Base-by-base conservation (phyloP, 35 echinoderm and acorn worm species). In the Apostichopus parvimensis region DNA sequence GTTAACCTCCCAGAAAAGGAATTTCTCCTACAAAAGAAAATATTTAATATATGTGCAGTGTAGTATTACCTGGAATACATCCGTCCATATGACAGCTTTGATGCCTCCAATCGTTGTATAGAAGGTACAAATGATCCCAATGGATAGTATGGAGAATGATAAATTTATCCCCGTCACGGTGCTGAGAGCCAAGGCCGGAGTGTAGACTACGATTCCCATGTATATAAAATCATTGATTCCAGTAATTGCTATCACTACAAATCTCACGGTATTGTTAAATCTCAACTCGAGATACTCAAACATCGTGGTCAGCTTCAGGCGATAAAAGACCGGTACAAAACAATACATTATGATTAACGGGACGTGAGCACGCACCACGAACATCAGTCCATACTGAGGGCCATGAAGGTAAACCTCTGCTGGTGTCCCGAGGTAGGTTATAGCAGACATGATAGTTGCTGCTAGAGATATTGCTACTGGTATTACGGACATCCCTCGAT, bases 391-490 rank as follows among this genome's bases (percentile, higher is more conserved):
- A 25, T 61, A 61, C 58, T 87, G 78, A 0, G 90, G 73, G n/a
- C 90, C 90, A 59, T 79, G 57, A 18, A 91, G 57, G 76, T 91
- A 91, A 15, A 91, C 73, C 61, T 91, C 90, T 21, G 90, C 77
- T 59, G 90, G 90, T 59, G 90, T 91, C 52, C 90, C 90, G 60
- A 91, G 90, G 56, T 79, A 77, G 11, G 90, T 81, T 56, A 91
- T 91, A 13, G 90, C 90, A 59, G 90, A 91, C 90, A 91, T 91
- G 5, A 91, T 54, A 79, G 64, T 91, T 5, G 78, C 90, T 11
- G 59, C 76, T 17, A 91, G 24, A 26, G 90, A 91, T 15, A 81
- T 20, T 8, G 90, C 28, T 12, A 91, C 78, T 6, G 90, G 90
- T 80, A 91, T 60, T 1, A 75, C 75, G 53, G 73, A 79, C 90